Evolutionary conservation across 2,888 invertebrate genomes (phyloP).

Genomic region (Eristalis tenax): DNA sequence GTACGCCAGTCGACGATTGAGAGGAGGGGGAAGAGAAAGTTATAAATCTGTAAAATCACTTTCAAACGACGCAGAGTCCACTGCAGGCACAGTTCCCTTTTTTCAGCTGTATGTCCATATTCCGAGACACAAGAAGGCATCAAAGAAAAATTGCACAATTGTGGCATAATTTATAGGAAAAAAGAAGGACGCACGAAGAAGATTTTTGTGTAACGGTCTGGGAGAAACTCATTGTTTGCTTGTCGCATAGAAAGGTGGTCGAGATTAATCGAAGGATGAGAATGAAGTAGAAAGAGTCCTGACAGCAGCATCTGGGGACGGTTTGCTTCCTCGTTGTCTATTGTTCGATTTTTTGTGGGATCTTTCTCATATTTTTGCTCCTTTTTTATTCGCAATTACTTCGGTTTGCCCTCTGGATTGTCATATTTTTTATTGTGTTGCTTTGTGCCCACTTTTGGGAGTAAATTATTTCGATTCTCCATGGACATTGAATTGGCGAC

Average conservation of each 20-base stretch:
- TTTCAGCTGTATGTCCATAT: constrained; percentile 53
- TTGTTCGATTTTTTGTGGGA: constrained; percentile 44
- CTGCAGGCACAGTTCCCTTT: not conserved
- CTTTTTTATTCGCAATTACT: not conserved
- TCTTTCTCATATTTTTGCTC: constrained; percentile 16
- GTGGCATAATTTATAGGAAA: constrained; percentile 62
- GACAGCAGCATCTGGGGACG: constrained; percentile 62
- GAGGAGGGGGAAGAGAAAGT: constrained; percentile 62
- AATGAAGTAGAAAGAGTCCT: constrained; percentile 38
- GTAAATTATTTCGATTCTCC: constrained; percentile 11
- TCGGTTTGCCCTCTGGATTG: constrained; percentile 13
- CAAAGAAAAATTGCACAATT: constrained; percentile 58
- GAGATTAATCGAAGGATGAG: constrained; percentile 55
- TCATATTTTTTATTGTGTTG: constrained; percentile 55
- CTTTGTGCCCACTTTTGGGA: constrained; percentile 41
- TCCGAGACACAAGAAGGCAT: constrained; percentile 32
- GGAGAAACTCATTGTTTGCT: constrained; percentile 16
- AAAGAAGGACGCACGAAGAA: constrained; percentile 7
- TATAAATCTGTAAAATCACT: constrained; percentile 61
- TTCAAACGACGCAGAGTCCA: constrained; percentile 39
- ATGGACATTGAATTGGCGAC: constrained; percentile 38
- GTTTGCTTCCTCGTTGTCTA: constrained; percentile 4
- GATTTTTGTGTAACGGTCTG: constrained; percentile 20
- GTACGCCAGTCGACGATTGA: constrained; percentile 7
- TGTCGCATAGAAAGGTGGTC: constrained; percentile 31